phyloP scores from a whole-genome alignment of 2,113 vertebrate genomes.

The Dicerorhinus sumatrensis region DNA sequence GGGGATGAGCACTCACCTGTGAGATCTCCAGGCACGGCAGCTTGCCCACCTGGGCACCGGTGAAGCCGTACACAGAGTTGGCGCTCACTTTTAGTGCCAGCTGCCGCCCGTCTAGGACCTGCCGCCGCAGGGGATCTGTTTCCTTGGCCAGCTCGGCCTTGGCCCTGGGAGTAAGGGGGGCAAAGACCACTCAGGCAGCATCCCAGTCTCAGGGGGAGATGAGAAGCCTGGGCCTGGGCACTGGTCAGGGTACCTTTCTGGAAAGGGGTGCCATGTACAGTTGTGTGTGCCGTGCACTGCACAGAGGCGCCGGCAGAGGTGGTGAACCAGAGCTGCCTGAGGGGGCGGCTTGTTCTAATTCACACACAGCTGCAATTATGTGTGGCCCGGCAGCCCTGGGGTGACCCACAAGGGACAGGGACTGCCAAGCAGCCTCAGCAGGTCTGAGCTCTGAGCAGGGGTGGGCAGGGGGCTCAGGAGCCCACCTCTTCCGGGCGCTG shows the following conservation, averaged over 20 bases:
- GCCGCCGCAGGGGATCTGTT: constrained; percentile 93
- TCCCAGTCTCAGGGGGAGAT: too few species aligned
- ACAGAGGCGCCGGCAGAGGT: too few species aligned
- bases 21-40: constrained; percentile 96
- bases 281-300: accelerated
- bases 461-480: accelerated
- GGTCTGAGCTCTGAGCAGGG: background rate
- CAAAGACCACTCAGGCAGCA: background rate
- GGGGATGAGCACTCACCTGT: constrained; percentile 87
- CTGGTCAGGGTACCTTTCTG: background rate
- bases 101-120: constrained; percentile 95
- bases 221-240: background rate
- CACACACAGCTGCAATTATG: accelerated
- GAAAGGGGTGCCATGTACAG: background rate
- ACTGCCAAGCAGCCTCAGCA: background rate
- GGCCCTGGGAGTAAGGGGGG: constrained; percentile 85
- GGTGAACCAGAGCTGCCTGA: background rate
- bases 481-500: constrained; percentile 93
- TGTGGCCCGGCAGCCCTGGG: accelerated
- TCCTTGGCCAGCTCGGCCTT: constrained; percentile 94
- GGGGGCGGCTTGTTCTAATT: background rate
- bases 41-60: constrained; percentile 95
- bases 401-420: too few species aligned
- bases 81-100: constrained; percentile 95
- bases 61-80: constrained; percentile 97